These are phyloP conservation scores for Dinocampus coccinellae DNA, from an alignment of 2,888 invertebrate genomes.

Conservation along the genomic window DNA sequence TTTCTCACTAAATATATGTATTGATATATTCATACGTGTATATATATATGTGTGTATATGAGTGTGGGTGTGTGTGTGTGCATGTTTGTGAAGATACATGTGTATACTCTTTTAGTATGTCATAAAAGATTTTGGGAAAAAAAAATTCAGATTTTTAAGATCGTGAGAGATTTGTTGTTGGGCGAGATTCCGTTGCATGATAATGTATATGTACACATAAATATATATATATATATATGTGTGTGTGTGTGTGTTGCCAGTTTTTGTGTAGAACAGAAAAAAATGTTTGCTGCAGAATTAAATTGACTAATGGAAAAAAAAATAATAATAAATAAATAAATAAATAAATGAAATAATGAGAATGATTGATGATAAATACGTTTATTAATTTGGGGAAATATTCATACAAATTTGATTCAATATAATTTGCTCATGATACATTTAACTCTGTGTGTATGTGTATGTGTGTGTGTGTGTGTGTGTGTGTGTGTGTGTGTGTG, in stretches of 20 bases:
- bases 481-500: too few species aligned
- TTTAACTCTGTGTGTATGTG: not conserved
- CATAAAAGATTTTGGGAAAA: not conserved
- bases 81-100: not conserved
- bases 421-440: too few species aligned
- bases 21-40: not conserved
- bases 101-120: not conserved
- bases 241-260: not conserved
- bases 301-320: not conserved
- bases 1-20: not conserved
- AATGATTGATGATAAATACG: too few species aligned
- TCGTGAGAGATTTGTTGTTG: not conserved
- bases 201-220: not conserved
- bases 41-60: not conserved
- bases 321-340: too few species aligned
- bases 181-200: not conserved
- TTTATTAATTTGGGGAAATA: not conserved
- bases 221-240: not conserved
- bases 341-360: too few species aligned
- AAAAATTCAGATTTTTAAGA: slow-evolving; percentile 16
- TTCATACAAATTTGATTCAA: slow-evolving; percentile 7
- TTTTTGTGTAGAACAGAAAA: not conserved
- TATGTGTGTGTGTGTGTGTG: not conserved
- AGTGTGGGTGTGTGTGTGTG: not conserved
- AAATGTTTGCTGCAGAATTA: not conserved